A percentile compares a stretch with the other conserved stretches of the same genome.
Evolutionary conservation across 1,140 invertebrate species (phyloP).

Genomic region (Ceratina japonica): DNA sequence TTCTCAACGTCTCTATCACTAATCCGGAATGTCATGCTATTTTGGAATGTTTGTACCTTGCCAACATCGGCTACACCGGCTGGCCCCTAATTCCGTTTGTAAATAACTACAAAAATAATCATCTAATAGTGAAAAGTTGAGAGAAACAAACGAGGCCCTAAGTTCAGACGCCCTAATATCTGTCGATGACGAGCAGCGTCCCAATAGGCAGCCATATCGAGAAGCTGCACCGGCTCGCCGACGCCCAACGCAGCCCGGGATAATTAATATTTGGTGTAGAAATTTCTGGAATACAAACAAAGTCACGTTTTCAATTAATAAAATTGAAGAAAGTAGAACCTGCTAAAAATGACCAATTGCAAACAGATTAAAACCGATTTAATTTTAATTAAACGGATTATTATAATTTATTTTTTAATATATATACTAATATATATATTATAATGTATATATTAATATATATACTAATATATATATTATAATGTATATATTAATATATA

Average conservation of each 20-base stretch:
- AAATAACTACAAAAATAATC: conserved; percentile 67
- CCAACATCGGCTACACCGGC: conserved; percentile 46
- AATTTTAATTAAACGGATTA: no score
- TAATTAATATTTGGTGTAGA: conserved; percentile 86
- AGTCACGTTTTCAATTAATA: not conserved
- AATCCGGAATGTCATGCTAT: conserved; percentile 20
- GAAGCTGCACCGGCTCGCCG: conserved; percentile 58
- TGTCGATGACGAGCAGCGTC: conserved; percentile 60
- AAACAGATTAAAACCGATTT: no score
- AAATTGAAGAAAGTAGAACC: no score
- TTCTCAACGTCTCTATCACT: conserved; percentile 21
- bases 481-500: no score
- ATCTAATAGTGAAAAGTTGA: conserved; percentile 50
- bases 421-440: no score
- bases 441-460: no score
- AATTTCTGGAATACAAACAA: conserved; percentile 79
- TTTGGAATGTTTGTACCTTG: conserved; percentile 66
- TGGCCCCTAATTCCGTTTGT: conserved; percentile 53
- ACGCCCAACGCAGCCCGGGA: conserved; percentile 79
- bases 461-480: no score
- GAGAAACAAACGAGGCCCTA: conserved; percentile 50
- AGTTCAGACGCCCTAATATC: conserved; percentile 61
- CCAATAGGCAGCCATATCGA: conserved; percentile 68
- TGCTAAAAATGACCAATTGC: no score
- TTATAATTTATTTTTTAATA: no score